Evolutionary conservation across 2,888 invertebrate genomes (phyloP), one percentile per base, ranked within the genome.

Genomic region (Hoplodrina ambigua): DNA sequence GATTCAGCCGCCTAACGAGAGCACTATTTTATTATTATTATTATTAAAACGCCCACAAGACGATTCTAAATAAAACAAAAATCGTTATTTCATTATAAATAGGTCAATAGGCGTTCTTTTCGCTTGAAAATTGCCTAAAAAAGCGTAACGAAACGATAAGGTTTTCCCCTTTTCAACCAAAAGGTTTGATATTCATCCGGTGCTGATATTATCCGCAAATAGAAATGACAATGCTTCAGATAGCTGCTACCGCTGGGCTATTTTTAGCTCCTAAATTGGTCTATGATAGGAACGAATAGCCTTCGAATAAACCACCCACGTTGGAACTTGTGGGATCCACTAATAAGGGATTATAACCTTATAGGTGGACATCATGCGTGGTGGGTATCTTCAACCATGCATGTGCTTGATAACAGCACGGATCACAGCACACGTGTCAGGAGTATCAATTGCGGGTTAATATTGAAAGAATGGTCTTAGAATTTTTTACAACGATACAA

Each of bases 261-360:
- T 54, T n/a, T 69, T 62, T 75, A 50, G 19, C 11, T 58, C 10
- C 37, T 44, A 50, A 74, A 75, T 69, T 74, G 57, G 49, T 53
- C 11, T 0, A 15, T 4, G 33, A 69, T 50, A 54, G 19, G 11
- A 6, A 20, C 13, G 17, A 41, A 13, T n/a, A n/a, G 55, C 25
- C 15, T 17, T 61, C 20, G 4, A 46, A 73, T 54, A 59, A 58
- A 25, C 69, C 76, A 69, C 69, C 76, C 61, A 54, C 62, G n/a
- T 19, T n/a, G 53, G 54, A 10, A 54, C 2, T 15, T 7, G 41
- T 60, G 59, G 49, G 19, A 49, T 54, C 33, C 56, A 54, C 13
- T 61, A 49, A 57, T 49, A 75, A 33, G 30, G n/a, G 44, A 50
- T 74, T 50, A 57, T 75, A 50, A 37, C 37, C 8, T 44, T 15